Evolutionary conservation across 2,113 vertebrate genomes (phyloP).

Genomic region (Penelope pileata): DNA sequence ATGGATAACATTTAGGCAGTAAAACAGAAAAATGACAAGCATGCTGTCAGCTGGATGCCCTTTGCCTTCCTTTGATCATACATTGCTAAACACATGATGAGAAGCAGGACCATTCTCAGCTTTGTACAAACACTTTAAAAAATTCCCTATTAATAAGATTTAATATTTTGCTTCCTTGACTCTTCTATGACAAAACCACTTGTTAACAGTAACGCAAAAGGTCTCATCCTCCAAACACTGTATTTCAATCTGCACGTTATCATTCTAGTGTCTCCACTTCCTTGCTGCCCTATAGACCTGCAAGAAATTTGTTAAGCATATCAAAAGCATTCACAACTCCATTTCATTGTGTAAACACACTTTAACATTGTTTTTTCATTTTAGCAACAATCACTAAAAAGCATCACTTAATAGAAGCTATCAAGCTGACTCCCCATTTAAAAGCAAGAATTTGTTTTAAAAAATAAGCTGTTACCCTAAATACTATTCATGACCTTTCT

Average conservation of each 20-base stretch:
- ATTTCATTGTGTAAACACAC: not conserved
- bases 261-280: not conserved
- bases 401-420: not conserved
- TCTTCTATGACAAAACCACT: not conserved
- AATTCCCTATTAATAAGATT: not conserved
- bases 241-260: not conserved
- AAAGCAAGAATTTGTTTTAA: not conserved
- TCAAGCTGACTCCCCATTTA: not conserved
- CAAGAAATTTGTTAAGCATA: not conserved
- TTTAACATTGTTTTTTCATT: too few species aligned
- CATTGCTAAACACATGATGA: not conserved
- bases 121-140: not conserved
- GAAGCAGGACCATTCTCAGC: not conserved
- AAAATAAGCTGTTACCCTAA: not conserved
- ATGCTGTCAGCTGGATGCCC: not conserved
- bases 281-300: not conserved
- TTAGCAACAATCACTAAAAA: not conserved
- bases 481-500: not conserved
- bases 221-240: not conserved
- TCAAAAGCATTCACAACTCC: not conserved
- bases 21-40: conserved; percentile 22
- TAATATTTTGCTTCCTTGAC: not conserved
- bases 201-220: not conserved
- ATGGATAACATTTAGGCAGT: conserved; percentile 15
- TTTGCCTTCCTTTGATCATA: not conserved